phyloP scores from a whole-genome alignment of 1,140 invertebrate species.

The Bombus turneri region DNA sequence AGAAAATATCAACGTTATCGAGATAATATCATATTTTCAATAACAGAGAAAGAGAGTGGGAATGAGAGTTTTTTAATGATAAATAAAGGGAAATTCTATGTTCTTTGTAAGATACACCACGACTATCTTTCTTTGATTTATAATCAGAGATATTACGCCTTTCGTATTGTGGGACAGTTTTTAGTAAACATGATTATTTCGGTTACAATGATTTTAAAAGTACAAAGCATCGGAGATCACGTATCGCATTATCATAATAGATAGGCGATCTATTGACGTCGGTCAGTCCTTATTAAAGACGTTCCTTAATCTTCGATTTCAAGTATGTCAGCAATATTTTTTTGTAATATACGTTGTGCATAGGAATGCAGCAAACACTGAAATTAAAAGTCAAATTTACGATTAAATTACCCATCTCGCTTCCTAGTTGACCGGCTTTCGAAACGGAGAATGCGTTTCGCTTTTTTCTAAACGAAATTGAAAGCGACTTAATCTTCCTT shows the following conservation, averaged over 20 bases:
- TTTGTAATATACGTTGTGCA: neutral
- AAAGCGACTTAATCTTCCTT: neutral
- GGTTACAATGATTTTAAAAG: neutral
- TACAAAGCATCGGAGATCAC: neutral
- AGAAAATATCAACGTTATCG: too few species aligned
- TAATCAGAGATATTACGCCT: neutral
- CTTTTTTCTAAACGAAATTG: too few species aligned
- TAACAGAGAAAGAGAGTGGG: neutral
- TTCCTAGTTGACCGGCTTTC: neutral
- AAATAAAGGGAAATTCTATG: neutral
- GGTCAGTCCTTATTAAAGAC: neutral
- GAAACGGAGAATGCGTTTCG: neutral
- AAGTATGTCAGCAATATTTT: too few species aligned
- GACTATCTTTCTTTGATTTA: neutral
- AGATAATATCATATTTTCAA: neutral
- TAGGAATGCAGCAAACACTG: neutral
- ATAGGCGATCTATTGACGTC: neutral
- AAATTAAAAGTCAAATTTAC: neutral
- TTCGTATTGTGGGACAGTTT: neutral
- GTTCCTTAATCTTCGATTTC: neutral
- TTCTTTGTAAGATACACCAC: neutral
- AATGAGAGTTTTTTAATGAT: neutral
- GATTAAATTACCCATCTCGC: too few species aligned
- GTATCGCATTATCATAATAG: neutral
- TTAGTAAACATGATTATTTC: neutral